Percentiles rank a stretch among this genome's conserved stretches.
Conservation (phyloP, 2,888 invertebrate species). For the Lepidocyrtinus sp. region DNA sequence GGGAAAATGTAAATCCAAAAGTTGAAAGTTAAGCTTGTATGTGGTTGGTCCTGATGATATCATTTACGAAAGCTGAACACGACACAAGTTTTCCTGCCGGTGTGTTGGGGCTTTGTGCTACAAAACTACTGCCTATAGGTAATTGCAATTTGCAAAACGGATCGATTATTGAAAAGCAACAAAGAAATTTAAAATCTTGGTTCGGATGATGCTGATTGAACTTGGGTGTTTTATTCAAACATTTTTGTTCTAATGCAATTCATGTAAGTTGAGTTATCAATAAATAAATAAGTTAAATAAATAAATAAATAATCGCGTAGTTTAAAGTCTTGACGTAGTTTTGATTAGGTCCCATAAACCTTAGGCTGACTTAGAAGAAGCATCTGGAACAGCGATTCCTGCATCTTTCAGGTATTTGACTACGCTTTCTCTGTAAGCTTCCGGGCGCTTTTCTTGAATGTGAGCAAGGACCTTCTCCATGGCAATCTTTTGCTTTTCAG, state of each 20-base stretch:
- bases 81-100: not conserved
- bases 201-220: too few species aligned
- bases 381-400: slow-evolving; percentile 40
- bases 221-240: too few species aligned
- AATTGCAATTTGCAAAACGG: too few species aligned
- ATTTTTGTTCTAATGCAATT: too few species aligned
- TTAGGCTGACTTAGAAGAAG: slow-evolving; percentile 21
- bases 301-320: not conserved
- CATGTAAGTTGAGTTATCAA: too few species aligned
- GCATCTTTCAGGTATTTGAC: slow-evolving; percentile 57
- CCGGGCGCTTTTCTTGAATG: slow-evolving; percentile 58
- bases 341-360: not conserved
- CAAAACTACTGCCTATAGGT: too few species aligned
- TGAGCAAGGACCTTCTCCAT: slow-evolving; percentile 53
- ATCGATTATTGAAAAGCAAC: too few species aligned
- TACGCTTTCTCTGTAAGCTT: slow-evolving; percentile 49
- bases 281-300: slow-evolving; percentile 23
- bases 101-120: too few species aligned
- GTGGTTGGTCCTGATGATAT: not conserved
- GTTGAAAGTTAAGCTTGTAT: too few species aligned
- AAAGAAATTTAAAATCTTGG: too few species aligned
- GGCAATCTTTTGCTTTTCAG: slow-evolving; percentile 54
- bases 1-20: too few species aligned
- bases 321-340: not conserved
- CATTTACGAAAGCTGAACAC: not conserved